Percentiles rank a stretch among this genome's conserved stretches.
phyloP scores from a whole-genome alignment of 2,888 invertebrate genomes.

The Spisula solida region DNA sequence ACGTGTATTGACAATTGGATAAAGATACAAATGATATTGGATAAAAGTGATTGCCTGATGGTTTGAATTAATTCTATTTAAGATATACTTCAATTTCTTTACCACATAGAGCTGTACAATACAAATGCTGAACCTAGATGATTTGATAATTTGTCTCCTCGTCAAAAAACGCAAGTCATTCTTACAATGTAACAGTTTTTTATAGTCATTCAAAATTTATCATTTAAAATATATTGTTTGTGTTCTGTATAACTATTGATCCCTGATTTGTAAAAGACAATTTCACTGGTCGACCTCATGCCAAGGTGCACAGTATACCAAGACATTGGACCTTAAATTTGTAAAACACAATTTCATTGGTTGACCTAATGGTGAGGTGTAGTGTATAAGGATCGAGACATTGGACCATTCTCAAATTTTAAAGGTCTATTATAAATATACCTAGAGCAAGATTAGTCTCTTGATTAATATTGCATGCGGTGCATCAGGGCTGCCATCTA shows the following conservation, averaged over 20 bases:
- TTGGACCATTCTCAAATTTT: too few species aligned
- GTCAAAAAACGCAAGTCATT: conserved; percentile 24
- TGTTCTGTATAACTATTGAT: too few species aligned
- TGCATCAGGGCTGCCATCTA: too few species aligned
- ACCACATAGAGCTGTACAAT: not conserved
- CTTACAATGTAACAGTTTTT: not conserved
- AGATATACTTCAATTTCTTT: conserved; percentile 5
- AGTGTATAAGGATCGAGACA: too few species aligned
- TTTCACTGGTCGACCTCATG: too few species aligned
- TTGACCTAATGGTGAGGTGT: too few species aligned
- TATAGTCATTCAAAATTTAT: too few species aligned
- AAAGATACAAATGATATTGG: not conserved
- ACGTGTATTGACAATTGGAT: not conserved
- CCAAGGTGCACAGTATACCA: too few species aligned
- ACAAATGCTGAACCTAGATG: not conserved
- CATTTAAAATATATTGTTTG: too few species aligned
- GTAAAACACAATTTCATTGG: too few species aligned
- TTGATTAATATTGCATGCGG: not conserved
- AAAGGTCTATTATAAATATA: not conserved
- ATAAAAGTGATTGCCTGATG: conserved; percentile 25
- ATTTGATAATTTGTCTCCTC: not conserved
- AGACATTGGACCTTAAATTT: too few species aligned
- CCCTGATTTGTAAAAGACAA: too few species aligned
- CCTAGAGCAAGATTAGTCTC: not conserved
- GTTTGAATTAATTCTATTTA: not conserved